These are phyloP conservation scores for Philopedon plagiatum DNA, from an alignment of 2,888 invertebrate species.

Conservation along the genomic window DNA sequence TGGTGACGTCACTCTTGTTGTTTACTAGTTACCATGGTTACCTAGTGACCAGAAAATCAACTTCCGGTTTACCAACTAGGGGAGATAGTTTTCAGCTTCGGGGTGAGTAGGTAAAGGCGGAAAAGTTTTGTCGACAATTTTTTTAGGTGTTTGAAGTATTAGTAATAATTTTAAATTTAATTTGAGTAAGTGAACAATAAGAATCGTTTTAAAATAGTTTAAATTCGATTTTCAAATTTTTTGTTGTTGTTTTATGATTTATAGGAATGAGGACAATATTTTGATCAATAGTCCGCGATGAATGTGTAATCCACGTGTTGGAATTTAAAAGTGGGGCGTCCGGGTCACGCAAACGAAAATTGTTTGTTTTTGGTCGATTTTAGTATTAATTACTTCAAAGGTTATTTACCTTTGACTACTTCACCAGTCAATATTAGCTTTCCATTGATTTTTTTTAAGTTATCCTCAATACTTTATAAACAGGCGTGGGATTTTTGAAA, in stretches of 20 bases:
- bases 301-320: conserved; percentile 53
- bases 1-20: conserved; percentile 53
- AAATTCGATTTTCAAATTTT: not conserved
- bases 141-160: not conserved
- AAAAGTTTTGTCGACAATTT: not conserved
- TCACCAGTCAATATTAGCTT: no score
- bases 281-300: conserved; percentile 59
- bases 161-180: conserved; percentile 7
- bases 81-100: conserved; percentile 45
- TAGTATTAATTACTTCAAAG: not conserved
- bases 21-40: conserved; percentile 60
- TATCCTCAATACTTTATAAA: no score
- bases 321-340: conserved; percentile 2
- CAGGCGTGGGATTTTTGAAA: no score
- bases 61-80: conserved; percentile 49
- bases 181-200: not conserved
- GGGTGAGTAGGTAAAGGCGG: conserved; percentile 21
- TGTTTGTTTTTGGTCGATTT: conserved; percentile 16
- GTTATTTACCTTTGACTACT: not conserved
- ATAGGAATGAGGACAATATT: conserved; percentile 46
- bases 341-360: conserved; percentile 20
- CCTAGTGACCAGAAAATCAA: conserved; percentile 51
- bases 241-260: conserved; percentile 23
- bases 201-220: not conserved
- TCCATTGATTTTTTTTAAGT: no score